Percentiles rank a stretch among this genome's conserved stretches.
These are phyloP conservation scores for Icerya purchasi DNA, from an alignment of 2,888 invertebrate genomes.

Conservation along the genomic window DNA sequence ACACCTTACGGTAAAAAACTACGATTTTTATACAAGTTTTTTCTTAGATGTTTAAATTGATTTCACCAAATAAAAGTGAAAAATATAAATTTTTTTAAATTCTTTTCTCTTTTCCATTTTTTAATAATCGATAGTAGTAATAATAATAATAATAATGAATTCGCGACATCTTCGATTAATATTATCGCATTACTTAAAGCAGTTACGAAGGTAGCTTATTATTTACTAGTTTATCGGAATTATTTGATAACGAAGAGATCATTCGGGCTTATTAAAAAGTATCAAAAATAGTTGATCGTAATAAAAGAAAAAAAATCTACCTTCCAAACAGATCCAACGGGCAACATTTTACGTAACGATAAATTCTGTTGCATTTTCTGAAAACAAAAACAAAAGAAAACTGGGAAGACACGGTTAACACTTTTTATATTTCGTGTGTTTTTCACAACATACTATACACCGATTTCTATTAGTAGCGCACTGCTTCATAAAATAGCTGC, in stretches of 20 bases:
- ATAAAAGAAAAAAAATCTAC: constrained; percentile 30
- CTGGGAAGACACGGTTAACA: constrained; percentile 15
- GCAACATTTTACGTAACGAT: constrained; percentile 38
- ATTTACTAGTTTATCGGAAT: not conserved
- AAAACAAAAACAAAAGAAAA: constrained; percentile 28
- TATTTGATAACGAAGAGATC: not conserved
- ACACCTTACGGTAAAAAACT: no score
- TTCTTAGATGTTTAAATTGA: no score
- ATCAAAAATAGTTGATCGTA: no score
- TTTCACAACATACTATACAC: no score
- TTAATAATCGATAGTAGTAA: not conserved
- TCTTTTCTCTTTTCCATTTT: not conserved
- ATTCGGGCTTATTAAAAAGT: constrained; percentile 14
- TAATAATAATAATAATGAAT: no score
- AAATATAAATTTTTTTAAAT: not conserved
- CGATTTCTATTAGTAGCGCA: no score
- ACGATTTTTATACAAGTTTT: no score
- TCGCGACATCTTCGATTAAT: no score
- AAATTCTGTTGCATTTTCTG: constrained; percentile 44
- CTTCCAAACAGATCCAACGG: constrained; percentile 39
- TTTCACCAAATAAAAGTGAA: not conserved
- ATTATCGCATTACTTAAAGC: no score
- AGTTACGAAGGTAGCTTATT: no score
- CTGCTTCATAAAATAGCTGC: no score
- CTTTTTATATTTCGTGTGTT: no score